Evolutionary conservation across 2,113 vertebrate species (phyloP).

Genomic region (Stercorarius parasiticus): DNA sequence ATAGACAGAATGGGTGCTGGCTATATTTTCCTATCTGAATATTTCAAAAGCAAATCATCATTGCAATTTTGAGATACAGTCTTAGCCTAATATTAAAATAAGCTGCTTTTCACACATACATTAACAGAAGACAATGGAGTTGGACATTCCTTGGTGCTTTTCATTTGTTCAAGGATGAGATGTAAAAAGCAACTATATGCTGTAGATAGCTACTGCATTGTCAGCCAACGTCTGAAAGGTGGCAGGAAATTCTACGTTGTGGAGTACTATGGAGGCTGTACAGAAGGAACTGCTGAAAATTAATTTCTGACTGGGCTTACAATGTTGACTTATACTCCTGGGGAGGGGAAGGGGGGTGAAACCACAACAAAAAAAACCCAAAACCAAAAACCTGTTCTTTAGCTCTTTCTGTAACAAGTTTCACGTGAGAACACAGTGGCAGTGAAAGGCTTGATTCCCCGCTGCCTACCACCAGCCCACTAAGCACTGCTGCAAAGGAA

Average conservation of each 20-base stretch:
- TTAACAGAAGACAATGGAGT: background rate
- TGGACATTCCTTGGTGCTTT: background rate
- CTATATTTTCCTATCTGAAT: background rate
- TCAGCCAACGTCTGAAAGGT: background rate
- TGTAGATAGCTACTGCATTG: background rate
- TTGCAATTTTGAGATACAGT: background rate
- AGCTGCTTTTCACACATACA: background rate
- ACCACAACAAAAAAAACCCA: background rate
- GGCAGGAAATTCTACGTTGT: background rate
- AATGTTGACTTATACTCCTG: background rate
- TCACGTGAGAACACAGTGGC: background rate
- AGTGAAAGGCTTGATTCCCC: background rate
- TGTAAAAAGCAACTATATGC: background rate
- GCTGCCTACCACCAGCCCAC: background rate
- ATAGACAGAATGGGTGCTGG: background rate
- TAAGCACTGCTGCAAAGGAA: background rate
- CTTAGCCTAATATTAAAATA: background rate
- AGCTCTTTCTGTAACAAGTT: background rate
- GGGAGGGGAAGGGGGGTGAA: too few species aligned
- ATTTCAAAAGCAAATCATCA: background rate
- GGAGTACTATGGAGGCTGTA: background rate
- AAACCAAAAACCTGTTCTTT: background rate
- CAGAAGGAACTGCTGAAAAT: background rate
- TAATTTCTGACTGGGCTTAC: background rate
- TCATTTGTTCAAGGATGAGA: background rate